phyloP scores from a whole-genome alignment of 2,888 invertebrate genomes.

The Ctena decussata region DNA sequence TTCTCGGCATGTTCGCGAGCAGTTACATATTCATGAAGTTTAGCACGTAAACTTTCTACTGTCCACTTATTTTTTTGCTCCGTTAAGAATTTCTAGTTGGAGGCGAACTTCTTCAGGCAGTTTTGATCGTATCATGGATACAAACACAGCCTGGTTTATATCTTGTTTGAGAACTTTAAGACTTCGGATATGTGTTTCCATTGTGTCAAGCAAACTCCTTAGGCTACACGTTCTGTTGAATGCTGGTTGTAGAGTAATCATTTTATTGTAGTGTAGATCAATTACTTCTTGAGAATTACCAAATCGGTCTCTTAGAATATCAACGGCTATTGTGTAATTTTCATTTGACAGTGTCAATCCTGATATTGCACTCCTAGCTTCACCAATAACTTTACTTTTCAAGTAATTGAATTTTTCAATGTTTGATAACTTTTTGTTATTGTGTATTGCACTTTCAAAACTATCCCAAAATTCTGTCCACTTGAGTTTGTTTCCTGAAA shows the following conservation, averaged over 20 bases:
- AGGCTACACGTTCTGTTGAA: background rate
- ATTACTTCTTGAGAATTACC: conserved; percentile 1
- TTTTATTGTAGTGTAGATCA: conserved; percentile 3
- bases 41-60: background rate
- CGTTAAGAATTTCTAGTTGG: conserved; percentile 22
- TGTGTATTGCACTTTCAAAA: conserved; percentile 9
- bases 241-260: background rate
- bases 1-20: conserved; percentile 19
- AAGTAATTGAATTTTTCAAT: conserved; percentile 11
- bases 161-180: conserved; percentile 23
- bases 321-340: background rate
- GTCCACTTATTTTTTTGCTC: conserved; percentile 13
- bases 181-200: conserved; percentile 40
- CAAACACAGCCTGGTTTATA: conserved; percentile 23
- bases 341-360: conserved; percentile 9
- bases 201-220: background rate
- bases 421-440: background rate
- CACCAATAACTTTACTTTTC: background rate
- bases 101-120: conserved; percentile 3
- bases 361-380: background rate
- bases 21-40: conserved; percentile 3
- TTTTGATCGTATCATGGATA: conserved; percentile 14
- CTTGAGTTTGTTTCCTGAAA: background rate
- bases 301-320: conserved; percentile 1
- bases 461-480: conserved; percentile 1